Evolutionary conservation across 2,797 vertebrate species (phyloP).

Genomic region (Calcarius lapponicus): DNA sequence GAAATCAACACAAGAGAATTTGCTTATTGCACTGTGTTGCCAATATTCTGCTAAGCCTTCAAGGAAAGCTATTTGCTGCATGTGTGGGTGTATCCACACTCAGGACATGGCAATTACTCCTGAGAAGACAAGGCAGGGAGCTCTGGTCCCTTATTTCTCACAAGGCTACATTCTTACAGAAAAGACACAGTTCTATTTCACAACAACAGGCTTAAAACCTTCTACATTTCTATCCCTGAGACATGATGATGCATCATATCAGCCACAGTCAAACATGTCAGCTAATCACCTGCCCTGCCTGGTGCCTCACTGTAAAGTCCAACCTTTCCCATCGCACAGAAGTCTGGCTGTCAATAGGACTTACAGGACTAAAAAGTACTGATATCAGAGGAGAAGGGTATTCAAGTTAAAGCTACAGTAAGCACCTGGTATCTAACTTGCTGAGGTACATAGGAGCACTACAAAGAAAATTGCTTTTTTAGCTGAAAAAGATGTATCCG

Average conservation of each 20-base stretch:
- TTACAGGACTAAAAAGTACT: neutral
- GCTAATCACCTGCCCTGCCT: neutral
- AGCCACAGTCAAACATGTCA: neutral
- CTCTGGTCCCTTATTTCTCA: neutral
- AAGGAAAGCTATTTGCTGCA: neutral
- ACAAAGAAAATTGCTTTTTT: neutral
- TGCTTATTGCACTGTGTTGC: neutral
- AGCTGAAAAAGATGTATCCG: neutral
- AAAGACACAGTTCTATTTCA: neutral
- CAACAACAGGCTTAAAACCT: neutral
- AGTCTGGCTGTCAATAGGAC: neutral
- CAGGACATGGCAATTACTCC: neutral
- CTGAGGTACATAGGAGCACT: neutral
- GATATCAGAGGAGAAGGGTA: neutral
- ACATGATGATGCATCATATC: neutral
- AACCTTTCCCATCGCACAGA: neutral
- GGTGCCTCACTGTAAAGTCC: neutral
- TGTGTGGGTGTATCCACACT: neutral
- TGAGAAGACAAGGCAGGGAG: neutral
- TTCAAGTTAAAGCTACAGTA: neutral
- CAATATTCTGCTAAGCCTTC: neutral
- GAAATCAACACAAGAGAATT: neutral
- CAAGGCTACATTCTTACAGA: neutral
- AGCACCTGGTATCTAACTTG: neutral
- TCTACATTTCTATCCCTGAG: neutral